Base-by-base conservation (phyloP, 2,113 vertebrate genomes). In the Actenoides hombroni region DNA sequence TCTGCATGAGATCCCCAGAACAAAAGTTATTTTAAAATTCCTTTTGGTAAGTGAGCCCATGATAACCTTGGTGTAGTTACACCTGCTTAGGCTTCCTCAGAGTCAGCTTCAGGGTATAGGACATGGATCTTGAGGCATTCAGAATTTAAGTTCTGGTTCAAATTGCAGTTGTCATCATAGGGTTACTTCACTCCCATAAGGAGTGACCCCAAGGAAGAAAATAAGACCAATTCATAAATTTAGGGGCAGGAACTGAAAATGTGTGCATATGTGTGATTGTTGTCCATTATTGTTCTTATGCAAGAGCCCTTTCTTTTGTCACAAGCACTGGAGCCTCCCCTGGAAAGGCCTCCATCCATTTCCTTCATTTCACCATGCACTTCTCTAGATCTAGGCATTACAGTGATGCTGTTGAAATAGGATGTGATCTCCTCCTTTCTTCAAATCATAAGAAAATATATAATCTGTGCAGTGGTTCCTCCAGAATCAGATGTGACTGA, bases 221-320 rank as follows among this genome's bases (percentile, higher is more conserved):
- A 70, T 13, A 57, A 65, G 53, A 56, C 14, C 6, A 9, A 35
- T 13, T 85, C 6, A 5, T 75, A 33, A 78, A 20, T 37, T 51
- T 68, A 75, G 33, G 11, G 37, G 5, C 37, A 65, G 21, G 35
- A 79, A 69, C 16, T 79, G 29, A 60, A 68, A 71, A 42, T 26
- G 4, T 40, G 35, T 64, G 3, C 13, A 1, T 46, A 26, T 39
- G 6, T n/a, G 13, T 0, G 3, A 2, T n/a, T 49, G 9, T 26
- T 75, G 44, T 51, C 51, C 10, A 4, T 67, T 80, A 46, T 5
- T 49, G 20, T 44, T 64, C 39, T 86, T 54, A 53, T 11, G 14
- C 33, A 56, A 57, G 24, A 56, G 53, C 31, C 16, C 26, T 60
- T 92, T 69, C 16, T 90, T 86, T 49, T 84, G 49, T 18, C 13